These are phyloP conservation scores for Pterocles burchelli DNA, from an alignment of 2,113 vertebrate genomes.

Conservation along the genomic window DNA sequence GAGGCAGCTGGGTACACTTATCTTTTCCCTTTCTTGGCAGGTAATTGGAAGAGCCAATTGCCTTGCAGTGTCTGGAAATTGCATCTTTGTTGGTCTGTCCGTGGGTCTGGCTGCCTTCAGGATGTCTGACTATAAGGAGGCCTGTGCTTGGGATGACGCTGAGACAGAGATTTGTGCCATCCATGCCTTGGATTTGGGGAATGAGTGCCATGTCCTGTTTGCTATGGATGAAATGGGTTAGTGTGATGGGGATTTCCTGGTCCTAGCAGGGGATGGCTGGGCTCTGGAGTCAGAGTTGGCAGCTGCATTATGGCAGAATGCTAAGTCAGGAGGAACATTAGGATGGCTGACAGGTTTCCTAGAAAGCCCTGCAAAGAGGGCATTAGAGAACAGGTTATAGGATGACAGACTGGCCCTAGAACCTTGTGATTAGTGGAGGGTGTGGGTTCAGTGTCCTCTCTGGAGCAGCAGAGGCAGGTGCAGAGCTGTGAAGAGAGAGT, in stretches of 20 bases:
- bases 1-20: neutral
- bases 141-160: slow-evolving; percentile 74
- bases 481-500: neutral
- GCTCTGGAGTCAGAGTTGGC: neutral
- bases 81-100: slow-evolving; percentile 77
- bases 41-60: slow-evolving; percentile 78
- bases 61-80: slow-evolving; percentile 75
- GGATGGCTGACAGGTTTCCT: neutral
- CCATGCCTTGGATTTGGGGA: slow-evolving; percentile 65
- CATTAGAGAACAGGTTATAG: neutral
- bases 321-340: neutral
- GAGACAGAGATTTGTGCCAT: slow-evolving; percentile 77
- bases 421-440: neutral
- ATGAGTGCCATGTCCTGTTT: slow-evolving; percentile 66
- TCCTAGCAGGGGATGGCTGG: neutral
- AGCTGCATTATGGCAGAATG: neutral
- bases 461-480: neutral
- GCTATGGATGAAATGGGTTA: slow-evolving; percentile 88
- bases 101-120: slow-evolving; percentile 79
- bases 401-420: neutral
- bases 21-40: slow-evolving; percentile 59
- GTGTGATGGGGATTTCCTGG: neutral
- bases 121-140: neutral
- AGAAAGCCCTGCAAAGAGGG: neutral
- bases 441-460: neutral